A percentile compares a stretch with the other conserved stretches of the same genome.
Conservation (phyloP, 64 coral and sea anemone genomes). For the Catalaphyllia jardinei region DNA sequence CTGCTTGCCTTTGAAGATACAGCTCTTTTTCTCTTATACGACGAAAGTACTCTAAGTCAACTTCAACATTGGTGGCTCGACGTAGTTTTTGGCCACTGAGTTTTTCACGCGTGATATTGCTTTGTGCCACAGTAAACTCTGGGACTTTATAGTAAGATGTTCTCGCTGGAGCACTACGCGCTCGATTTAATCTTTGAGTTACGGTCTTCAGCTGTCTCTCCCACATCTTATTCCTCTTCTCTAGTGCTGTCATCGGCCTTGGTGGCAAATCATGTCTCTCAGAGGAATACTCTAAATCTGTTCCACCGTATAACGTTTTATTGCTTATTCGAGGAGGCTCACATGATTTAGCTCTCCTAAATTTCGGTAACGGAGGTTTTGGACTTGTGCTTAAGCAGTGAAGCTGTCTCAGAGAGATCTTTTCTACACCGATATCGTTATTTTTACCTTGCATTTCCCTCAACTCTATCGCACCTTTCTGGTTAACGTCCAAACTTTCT, state of each 20-base stretch:
- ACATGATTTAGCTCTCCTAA: slow-evolving; percentile 68
- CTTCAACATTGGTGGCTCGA: slow-evolving; percentile 17
- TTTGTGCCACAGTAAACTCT: slow-evolving; percentile 50
- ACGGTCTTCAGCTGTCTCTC: slow-evolving; percentile 74
- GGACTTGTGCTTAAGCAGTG: slow-evolving; percentile 77
- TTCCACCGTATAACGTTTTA: not conserved
- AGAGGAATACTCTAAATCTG: not conserved
- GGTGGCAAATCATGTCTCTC: slow-evolving; percentile 28
- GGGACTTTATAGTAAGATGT: slow-evolving; percentile 68
- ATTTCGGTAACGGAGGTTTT: slow-evolving; percentile 82
- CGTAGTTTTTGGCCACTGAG: not conserved
- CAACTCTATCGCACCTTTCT: not conserved
- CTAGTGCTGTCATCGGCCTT: slow-evolving; percentile 85
- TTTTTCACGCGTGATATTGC: slow-evolving; percentile 4
- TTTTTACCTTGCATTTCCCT: slow-evolving; percentile 31
- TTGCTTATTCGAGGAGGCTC: slow-evolving; percentile 27
- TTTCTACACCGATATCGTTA: slow-evolving; percentile 8
- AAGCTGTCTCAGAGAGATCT: slow-evolving; percentile 60
- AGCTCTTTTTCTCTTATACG: slow-evolving; percentile 75
- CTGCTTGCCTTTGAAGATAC: slow-evolving; percentile 40
- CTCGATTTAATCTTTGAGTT: slow-evolving; percentile 80
- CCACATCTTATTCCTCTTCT: slow-evolving; percentile 86
- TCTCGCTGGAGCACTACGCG: slow-evolving; percentile 76
- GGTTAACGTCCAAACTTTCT: slow-evolving; percentile 41
- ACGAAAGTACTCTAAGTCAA: slow-evolving; percentile 63